Evolutionary conservation across 2,797 vertebrate genomes (phyloP), one percentile per base, ranked within the genome.

Genomic region (Sebastes dallii): DNA sequence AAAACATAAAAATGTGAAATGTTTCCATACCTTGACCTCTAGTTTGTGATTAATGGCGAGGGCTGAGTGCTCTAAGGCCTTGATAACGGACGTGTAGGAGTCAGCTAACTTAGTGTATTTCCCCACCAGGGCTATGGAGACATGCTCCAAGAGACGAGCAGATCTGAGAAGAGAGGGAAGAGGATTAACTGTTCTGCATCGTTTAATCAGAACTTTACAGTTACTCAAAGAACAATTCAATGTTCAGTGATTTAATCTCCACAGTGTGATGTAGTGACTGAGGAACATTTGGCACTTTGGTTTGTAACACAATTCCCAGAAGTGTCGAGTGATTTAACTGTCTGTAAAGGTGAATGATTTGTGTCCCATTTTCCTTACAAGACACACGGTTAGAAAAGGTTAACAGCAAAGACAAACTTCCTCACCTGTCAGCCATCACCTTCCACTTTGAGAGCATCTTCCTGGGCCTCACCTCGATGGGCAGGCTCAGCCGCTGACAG

Each of bases 61-160:
- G 6, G 98, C 97, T 5, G 98, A 98, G 84, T 99, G 98, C 81
- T 99, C 97, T 62, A 99, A 91, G 8, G 98, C 97, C 88, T 99
- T 99, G 83, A 99, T 98, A 79, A 99, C 98, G 0, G 98, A 99
- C 0, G 98, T 97, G 2, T 99, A 99, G 0, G 98, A 98, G 91
- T 99, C 98, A 0, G 98, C 95, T 77, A 99, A 96, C 85, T 98
- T 99, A 65, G 97, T 99, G 91, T 99, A 99, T 84, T 99, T 99
- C 77, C 98, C 98, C 87, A 99, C 98, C 8, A 99, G 95, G 0
- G 98, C 98, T 25, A 99, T 99, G 52, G 97, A 97, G 66, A 97
- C 98, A 0, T 93, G 95, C 78, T 99, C 97, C 36, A 99, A 92
- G 29, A 99, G 94, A 24, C 97, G 96, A 83, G 99, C 98, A 0